Conservation (phyloP, 1,140 invertebrate species). For the Drosophila kanapiae region DNA sequence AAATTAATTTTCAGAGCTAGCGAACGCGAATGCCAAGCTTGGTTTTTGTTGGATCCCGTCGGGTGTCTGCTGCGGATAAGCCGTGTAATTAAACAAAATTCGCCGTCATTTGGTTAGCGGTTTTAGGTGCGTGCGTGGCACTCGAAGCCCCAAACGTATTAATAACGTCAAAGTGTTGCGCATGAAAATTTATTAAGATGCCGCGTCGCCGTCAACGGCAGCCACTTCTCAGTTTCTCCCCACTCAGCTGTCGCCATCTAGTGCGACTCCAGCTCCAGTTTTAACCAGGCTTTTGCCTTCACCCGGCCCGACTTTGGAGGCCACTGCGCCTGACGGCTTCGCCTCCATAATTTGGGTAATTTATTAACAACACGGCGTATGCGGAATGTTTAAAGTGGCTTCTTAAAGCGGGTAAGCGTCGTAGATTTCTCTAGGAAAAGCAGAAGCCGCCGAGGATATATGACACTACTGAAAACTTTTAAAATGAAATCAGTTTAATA, state of each 20-base stretch:
- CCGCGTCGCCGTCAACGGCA: slow-evolving; percentile 45
- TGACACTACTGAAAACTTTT: neutral
- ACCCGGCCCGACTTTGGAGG: slow-evolving; percentile 2
- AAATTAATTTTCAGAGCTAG: slow-evolving; percentile 60
- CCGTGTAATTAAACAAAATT: slow-evolving; percentile 52
- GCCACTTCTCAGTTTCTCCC: slow-evolving; percentile 32
- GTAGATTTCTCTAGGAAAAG: neutral
- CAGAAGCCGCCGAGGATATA: neutral
- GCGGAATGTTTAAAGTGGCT: slow-evolving; percentile 51
- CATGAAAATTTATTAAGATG: slow-evolving; percentile 78
- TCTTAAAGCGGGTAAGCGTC: neutral
- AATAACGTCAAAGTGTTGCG: slow-evolving; percentile 80
- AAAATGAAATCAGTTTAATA: too few species aligned
- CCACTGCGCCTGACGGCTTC: slow-evolving; percentile 31
- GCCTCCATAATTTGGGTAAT: slow-evolving; percentile 70
- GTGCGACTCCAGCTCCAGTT: slow-evolving; percentile 39
- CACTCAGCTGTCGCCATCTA: slow-evolving; percentile 25
- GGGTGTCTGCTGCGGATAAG: slow-evolving; percentile 40
- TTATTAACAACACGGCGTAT: slow-evolving; percentile 62
- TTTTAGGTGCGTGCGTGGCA: slow-evolving; percentile 62
- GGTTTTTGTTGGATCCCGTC: slow-evolving; percentile 12
- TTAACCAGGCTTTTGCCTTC: slow-evolving; percentile 32
- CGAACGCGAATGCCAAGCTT: slow-evolving; percentile 3
- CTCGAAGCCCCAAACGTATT: slow-evolving; percentile 54
- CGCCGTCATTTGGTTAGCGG: slow-evolving; percentile 54